Base-by-base conservation (phyloP, 2,797 vertebrate species). In the Eulemur albifrons region DNA sequence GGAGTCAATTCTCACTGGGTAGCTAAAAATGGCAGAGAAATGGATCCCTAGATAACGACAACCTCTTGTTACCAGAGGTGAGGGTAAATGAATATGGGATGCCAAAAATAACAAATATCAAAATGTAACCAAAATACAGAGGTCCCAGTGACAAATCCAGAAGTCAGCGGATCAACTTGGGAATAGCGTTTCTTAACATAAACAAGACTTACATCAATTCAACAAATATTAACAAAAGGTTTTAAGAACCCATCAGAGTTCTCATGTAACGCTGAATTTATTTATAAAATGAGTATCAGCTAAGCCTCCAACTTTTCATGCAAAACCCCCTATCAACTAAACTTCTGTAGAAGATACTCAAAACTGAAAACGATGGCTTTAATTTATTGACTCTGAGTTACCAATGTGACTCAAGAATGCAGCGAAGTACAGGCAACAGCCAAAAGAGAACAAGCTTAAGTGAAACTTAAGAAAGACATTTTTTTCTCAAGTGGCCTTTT, bases 211-310 rank as follows among this genome's bases (percentile, higher is more conserved):
- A 7, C 82, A 50, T 38, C 18, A 32, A 80, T 45, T 84, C 21
- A 63, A 40, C 21, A 80, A 90, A 82, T 70, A 79, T 73, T 91
- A 81, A 65, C 63, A 85, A 79, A 73, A 27, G 25, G 25, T 43
- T 88, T 85, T 73, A 84, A 90, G 50, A 45, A 77, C 48, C 30
- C 50, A 70, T 43, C 75, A 61, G 91, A 94, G 69, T 91, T 95
- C 54, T 81, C 40, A 32, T 75, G 40, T 23, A 73, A 85, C 38
- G 10, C 14, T 76, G 35, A 79, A 73, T 52, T 88, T 88, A 77
- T 48, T 67, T 85, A 2, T 88, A 93, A 90, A 96, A 48, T 59
- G 17, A 92, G 30, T 85, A 88, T 27, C 82, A 75, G 18, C 43
- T 94, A 75, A 79, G 79, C 20, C 25, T 91, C 77, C 91, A 73